These are phyloP conservation scores for Tachycineta bicolor DNA, from an alignment of 2,113 vertebrate genomes.

Conservation along the genomic window DNA sequence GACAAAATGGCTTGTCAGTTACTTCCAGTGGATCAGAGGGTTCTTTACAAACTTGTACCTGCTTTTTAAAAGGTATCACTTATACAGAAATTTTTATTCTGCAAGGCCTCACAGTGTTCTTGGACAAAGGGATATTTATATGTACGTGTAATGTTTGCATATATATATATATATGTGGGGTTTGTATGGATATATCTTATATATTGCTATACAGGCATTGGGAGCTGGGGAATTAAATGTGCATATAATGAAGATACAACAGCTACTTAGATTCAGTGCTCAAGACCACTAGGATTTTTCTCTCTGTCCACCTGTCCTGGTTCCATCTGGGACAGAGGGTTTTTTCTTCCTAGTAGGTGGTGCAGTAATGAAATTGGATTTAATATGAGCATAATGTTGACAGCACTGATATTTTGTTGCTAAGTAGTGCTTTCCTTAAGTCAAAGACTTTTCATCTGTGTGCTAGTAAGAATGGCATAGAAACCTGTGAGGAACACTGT, in stretches of 20 bases:
- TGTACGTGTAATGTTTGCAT: not conserved
- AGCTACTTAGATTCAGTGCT: not conserved
- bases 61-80: not conserved
- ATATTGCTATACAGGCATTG: not conserved
- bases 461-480: not conserved
- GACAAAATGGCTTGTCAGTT: not conserved
- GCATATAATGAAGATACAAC: not conserved
- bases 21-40: not conserved
- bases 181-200: not conserved
- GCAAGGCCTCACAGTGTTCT: not conserved
- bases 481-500: not conserved
- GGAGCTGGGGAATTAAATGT: not conserved
- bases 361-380: not conserved
- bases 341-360: not conserved
- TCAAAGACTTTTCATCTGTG: not conserved
- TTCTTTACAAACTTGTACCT: not conserved
- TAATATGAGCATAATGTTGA: not conserved
- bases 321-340: not conserved
- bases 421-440: not conserved
- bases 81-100: not conserved
- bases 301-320: not conserved
- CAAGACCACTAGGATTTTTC: not conserved
- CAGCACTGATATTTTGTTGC: not conserved
- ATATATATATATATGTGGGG: too few relatives aligned
- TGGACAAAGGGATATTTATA: not conserved